A percentile compares a stretch with the other conserved stretches of the same genome.
Conservation (phyloP, 2,888 invertebrate genomes). For the Pheosia tremula region DNA sequence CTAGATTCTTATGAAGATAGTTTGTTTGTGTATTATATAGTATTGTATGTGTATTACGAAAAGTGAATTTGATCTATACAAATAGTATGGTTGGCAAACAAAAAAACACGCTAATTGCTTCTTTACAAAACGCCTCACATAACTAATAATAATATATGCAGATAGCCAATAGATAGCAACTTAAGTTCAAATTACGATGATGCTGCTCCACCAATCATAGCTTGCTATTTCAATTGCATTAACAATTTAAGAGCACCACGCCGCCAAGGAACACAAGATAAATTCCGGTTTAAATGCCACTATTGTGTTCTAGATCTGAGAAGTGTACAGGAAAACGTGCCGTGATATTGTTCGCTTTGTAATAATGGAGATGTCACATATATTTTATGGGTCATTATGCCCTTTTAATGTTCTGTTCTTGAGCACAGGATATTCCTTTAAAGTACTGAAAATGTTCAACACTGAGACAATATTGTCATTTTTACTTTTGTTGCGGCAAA, state of each 20-base stretch:
- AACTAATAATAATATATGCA: not conserved
- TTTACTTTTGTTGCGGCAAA: too few species aligned
- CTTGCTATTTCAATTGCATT: not conserved
- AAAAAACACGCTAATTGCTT: not conserved
- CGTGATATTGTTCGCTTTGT: not conserved
- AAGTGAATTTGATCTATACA: too few species aligned
- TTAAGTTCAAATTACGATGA: not conserved
- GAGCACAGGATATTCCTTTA: too few species aligned
- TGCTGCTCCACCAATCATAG: not conserved
- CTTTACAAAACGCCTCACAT: not conserved
- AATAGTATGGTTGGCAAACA: too few species aligned
- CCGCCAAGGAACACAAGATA: conserved; percentile 5
- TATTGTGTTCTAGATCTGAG: not conserved
- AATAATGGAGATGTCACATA: conserved; percentile 1
- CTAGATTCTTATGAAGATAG: too few species aligned
- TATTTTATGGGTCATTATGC: not conserved
- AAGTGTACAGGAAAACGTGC: not conserved
- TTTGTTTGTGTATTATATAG: too few species aligned
- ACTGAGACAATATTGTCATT: too few species aligned
- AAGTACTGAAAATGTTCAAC: too few species aligned
- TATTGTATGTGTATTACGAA: too few species aligned
- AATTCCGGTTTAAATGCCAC: conserved; percentile 8
- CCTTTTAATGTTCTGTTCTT: not conserved
- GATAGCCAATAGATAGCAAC: too few species aligned
- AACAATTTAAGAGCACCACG: conserved; percentile 4